A percentile compares a stretch with the other conserved stretches of the same genome.
These are phyloP conservation scores for Ptychoptera contaminata DNA, from an alignment of 2,888 invertebrate species.

Conservation along the genomic window DNA sequence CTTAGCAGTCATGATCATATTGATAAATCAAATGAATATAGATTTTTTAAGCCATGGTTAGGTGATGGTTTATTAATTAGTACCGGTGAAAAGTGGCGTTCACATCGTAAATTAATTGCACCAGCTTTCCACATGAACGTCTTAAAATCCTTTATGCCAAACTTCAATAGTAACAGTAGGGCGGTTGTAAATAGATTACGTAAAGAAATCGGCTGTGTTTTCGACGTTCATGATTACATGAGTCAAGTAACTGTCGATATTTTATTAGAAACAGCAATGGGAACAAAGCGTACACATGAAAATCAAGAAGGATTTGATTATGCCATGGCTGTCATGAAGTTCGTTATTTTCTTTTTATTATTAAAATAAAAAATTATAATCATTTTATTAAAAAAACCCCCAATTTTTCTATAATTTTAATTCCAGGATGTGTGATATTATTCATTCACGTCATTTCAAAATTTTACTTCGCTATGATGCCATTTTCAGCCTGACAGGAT, in stretches of 20 bases:
- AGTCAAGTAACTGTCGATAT: slow-evolving; percentile 67
- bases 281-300: slow-evolving; percentile 56
- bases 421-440: slow-evolving; percentile 59
- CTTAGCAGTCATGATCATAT: slow-evolving; percentile 60
- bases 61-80: slow-evolving; percentile 65
- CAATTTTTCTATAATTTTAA: slow-evolving; percentile 2
- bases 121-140: slow-evolving; percentile 75
- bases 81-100: slow-evolving; percentile 61
- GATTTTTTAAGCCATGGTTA: slow-evolving; percentile 65
- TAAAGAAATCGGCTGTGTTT: slow-evolving; percentile 49
- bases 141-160: slow-evolving; percentile 58
- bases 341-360: slow-evolving; percentile 14
- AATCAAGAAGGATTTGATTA: slow-evolving; percentile 58
- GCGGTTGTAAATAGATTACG: slow-evolving; percentile 49
- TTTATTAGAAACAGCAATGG: slow-evolving; percentile 69
- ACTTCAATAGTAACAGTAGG: slow-evolving; percentile 60
- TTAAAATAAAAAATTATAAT: too few species aligned
- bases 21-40: slow-evolving; percentile 56
- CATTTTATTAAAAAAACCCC: too few species aligned
- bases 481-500: slow-evolving; percentile 51
- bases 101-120: slow-evolving; percentile 68
- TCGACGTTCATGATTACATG: slow-evolving; percentile 66
- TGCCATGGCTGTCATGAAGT: slow-evolving; percentile 71
- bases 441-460: slow-evolving; percentile 62
- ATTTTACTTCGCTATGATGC: slow-evolving; percentile 55